A percentile compares a stretch with the other conserved stretches of the same genome.
Conservation (phyloP, 2,888 invertebrate genomes). For the Diloba caeruleocephala region DNA sequence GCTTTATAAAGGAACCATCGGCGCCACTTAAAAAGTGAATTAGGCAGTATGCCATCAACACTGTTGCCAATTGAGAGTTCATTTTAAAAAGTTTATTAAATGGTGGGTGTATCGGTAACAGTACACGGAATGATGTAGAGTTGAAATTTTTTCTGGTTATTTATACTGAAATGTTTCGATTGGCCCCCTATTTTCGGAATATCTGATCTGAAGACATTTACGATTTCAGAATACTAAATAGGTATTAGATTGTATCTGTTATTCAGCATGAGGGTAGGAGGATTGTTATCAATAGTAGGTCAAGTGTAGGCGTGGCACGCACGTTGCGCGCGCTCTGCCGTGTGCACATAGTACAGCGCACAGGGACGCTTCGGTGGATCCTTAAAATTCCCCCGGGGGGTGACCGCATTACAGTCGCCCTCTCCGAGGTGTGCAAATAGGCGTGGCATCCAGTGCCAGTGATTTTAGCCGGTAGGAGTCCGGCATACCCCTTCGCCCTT, state of each 20-base stretch:
- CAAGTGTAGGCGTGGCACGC: too few relatives aligned
- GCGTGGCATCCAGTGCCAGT: too few relatives aligned
- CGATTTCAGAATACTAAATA: conserved; percentile 60
- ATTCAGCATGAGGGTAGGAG: conserved; percentile 42
- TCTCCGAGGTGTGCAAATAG: too few relatives aligned
- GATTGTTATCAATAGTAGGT: conserved; percentile 18
- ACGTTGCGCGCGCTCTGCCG: too few relatives aligned
- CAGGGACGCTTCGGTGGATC: too few relatives aligned
- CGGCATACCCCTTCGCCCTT: too few relatives aligned
- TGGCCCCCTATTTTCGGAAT: conserved; percentile 67
- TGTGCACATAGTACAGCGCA: not conserved
- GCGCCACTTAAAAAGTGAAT: conserved; percentile 66
- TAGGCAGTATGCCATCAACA: conserved; percentile 71
- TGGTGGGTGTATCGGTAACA: conserved; percentile 39
- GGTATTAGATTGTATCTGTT: conserved; percentile 50
- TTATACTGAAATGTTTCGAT: conserved; percentile 72
- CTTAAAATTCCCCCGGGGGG: too few relatives aligned
- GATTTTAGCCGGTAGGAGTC: too few relatives aligned
- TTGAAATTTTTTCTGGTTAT: conserved; percentile 41
- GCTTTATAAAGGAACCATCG: conserved; percentile 80
- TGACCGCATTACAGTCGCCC: too few relatives aligned
- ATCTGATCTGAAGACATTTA: conserved; percentile 54
- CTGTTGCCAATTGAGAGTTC: conserved; percentile 66
- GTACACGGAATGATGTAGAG: conserved; percentile 53
- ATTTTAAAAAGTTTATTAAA: conserved; percentile 64